Evolutionary conservation across 37 sponge, comb jelly and placozoan species (phyloP), one percentile per base, ranked within the genome.

Genomic region (Halichondria panicea): DNA sequence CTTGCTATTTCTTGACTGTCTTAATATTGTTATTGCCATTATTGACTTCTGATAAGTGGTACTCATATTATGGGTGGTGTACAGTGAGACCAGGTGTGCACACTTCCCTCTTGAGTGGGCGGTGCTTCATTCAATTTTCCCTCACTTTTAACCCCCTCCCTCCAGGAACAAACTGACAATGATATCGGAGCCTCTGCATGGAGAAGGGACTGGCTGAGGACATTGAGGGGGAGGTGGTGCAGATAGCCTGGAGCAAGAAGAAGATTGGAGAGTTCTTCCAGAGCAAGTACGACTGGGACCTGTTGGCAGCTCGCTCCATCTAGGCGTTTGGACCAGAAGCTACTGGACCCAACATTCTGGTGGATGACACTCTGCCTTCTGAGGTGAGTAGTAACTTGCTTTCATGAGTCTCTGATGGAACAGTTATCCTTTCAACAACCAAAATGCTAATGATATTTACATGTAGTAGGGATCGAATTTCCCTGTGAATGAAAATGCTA

Each of bases 151-250:
- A 21, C 71, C 55, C 54, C 33, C 54, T 25, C 71, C 55, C 55
- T 35, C 0, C 52, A 84, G 94, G 80, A 97, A 97, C 81, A 97
- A 97, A 75, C 71, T 97, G 38, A 97, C 99, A 1, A 97, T 97
- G 99, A 94, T 97, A 55, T 85, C 95, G 25, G 99, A 97, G 62
- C 99, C 99, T 15, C 77, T 97, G n/a, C n/a, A n/a, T n/a, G 79
- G 99, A 97, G 74, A 97, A 97, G 57, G 99, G 99, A 4, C 76
- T 97, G 6, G 99, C 99, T 4, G 99, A 97, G 67, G 99, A 97
- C 61, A 97, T 97, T 82, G 99, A 97, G 72, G 90, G 72, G 61
- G 94, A 87, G 71, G 88, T 93, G 31, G 97, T 96, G 24, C 87
- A 86, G 61, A 82, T 89, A 11, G 48, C 70, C 0, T 96, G 94